Evolutionary conservation across 2,888 invertebrate species (phyloP), one percentile per base, ranked within the genome.

Genomic region (Leistus spinibarbis): DNA sequence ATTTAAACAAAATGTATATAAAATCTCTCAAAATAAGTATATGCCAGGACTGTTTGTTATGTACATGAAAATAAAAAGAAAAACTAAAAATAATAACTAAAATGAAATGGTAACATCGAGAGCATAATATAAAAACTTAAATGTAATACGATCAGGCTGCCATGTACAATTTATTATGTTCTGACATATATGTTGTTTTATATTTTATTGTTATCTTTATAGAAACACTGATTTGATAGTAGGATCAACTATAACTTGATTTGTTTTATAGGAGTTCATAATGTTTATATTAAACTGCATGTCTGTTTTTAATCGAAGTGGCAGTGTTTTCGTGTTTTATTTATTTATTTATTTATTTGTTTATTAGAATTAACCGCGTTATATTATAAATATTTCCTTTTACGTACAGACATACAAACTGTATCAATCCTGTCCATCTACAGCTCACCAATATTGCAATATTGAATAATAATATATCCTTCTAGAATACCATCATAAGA

Each of bases 351-450:
- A n/a, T n/a, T n/a, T n/a, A n/a, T n/a, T n/a, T n/a, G n/a, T n/a
- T n/a, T n/a, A 81, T 84, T 83, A 83, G 82, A 84, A 83, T 84
- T 80, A 82, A 81, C 82, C 82, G 81, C 80, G 80, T 79, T 40
- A 40, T 40, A 40, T 40, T 40, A 40, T 40, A 40, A 4, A 40
- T 40, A 40, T 40, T 40, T 40, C 40, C 5, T 40, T 40, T 10
- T 67, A 74, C 68, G 24, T 67, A 68, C 73, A 74, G 54, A 71
- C 71, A 71, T 71, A 71, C 64, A 62, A 62, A 70, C 69, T 64
- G 71, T 60, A 60, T 57, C 68, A 10, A 24, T 63, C 64, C 64
- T 62, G 54, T 62, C 7, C 7, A 20, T 10, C 71, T 71, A 54
- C 71, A 64, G 63, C 62, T 64, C 54, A 63, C 24, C 24, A 64